Evolutionary conservation across 2,888 invertebrate genomes (phyloP), one percentile per base, ranked within the genome.

Genomic region (Drosophila emarginata): DNA sequence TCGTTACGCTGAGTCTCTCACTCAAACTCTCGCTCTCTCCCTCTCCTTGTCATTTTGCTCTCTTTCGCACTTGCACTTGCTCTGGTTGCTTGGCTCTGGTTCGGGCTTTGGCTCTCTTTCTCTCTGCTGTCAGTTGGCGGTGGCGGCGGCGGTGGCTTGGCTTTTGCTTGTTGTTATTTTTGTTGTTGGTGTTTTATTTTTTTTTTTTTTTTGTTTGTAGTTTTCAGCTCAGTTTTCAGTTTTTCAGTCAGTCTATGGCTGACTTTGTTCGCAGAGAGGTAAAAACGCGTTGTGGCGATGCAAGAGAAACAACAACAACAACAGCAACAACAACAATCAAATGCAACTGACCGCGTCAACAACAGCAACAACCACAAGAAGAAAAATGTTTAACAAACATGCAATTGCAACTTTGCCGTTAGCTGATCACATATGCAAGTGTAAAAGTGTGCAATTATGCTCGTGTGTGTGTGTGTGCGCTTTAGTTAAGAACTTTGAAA

Each of bases 191-290:
- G 51, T 40, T 51, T 51, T 63, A 50, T 58, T 45, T 45, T 21
- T 9, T 37, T 37, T 40, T 51, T 51, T 63, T 54, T 58, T 45
- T 45, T 21, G 15, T 37, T 37, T 37, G 12, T 37, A 60, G 50
- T 73, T 71, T 71, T 65, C 71, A 73, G 62, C 61, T 72, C 72
- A 62, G 72, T 74, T 65, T 71, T 71, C 71, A 59, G 73, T 72
- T 73, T 80, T 80, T 81, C 86, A 85, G 86, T 81, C 86, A 85
- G 86, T 81, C 85, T 87, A 77, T 81, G 76, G 69, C 67, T 78
- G 81, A 80, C 87, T 82, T 82, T 82, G 80, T 80, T 58, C 76
- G 80, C 86, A 72, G 67, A 79, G 79, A 77, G 83, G 83, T 86
- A 82, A 79, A 64, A 75, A 79, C 69, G 70, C 67, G 72, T 74